Evolutionary conservation across 2,888 invertebrate species (phyloP), one percentile per base, ranked within the genome.

Genomic region (Sycophila texana): DNA sequence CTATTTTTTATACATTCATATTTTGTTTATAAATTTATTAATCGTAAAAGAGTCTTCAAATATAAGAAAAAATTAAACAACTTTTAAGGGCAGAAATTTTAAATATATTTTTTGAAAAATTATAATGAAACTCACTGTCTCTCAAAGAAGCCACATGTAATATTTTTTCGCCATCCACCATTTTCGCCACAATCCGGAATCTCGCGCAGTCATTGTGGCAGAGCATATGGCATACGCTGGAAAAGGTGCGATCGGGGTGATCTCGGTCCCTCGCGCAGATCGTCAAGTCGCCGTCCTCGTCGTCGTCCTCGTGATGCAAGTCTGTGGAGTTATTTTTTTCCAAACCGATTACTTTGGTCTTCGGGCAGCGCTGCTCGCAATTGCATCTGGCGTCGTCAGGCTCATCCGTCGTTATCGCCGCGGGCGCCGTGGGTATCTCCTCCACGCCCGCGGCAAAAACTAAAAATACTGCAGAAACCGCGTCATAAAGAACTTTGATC

Each of bases 211-310:
- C 82, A 82, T 90, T 89, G 80, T 85, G 81, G 82, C 89, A 89
- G 22, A 85, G 83, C 89, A 90, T 89, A 79, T 89, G 88, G 83
- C 89, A 90, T 49, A 89, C 82, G 77, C 87, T 89, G 10, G 86
- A 82, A 70, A 89, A 90, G 5, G 86, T 85, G 76, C 86, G 86
- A 83, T 89, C 87, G 49, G 84, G 83, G 71, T 79, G 81, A 72
- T 88, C 85, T 3, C 87, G 86, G 86, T 86, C 86, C 20, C 87
- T 83, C n/a, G 89, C 89, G 82, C 89, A 90, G 80, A 90, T 88
- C 53, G 85, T 85, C 58, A 80, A 81, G 83, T 86, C 82, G 20
- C 85, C 88, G 76, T 88, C 85, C 13, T 82, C 85, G 74, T 88
- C 86, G n/a, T 63, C 80, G 79, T 87, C 87, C 75, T 88, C 87